A percentile compares a stretch with the other conserved stretches of the same genome.
These are phyloP conservation scores for Malthinus flaveolus DNA, from an alignment of 2,888 invertebrate species.

Conservation along the genomic window DNA sequence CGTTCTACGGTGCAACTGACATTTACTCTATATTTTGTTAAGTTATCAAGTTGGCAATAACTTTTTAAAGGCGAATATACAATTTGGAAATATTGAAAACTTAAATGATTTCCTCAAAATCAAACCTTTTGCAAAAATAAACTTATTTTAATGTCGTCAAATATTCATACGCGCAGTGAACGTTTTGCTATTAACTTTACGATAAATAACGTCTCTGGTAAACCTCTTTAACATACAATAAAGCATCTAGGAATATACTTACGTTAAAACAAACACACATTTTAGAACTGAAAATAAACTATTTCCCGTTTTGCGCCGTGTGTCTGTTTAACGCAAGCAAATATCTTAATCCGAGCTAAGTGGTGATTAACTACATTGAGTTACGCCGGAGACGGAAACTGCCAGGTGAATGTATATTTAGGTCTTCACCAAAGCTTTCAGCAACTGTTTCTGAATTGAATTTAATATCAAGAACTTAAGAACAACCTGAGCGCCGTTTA, in stretches of 20 bases:
- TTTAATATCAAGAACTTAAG: slow-evolving; percentile 17
- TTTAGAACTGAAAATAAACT: slow-evolving; percentile 19
- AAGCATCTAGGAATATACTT: slow-evolving; percentile 3
- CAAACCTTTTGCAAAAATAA: no score
- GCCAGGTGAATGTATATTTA: slow-evolving; percentile 30
- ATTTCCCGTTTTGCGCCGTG: slow-evolving; percentile 20
- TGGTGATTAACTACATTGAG: slow-evolving; percentile 29
- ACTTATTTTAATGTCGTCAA: no score
- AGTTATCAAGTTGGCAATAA: no score
- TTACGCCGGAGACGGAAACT: slow-evolving; percentile 26
- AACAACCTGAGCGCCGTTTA: slow-evolving; percentile 19
- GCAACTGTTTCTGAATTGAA: slow-evolving; percentile 13
- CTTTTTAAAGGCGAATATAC: no score
- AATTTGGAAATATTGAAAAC: no score
- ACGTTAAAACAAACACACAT: slow-evolving; percentile 13
- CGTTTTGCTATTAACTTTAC: no score
- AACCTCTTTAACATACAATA: neutral
- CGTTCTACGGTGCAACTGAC: no score
- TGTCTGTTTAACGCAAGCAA: slow-evolving; percentile 25
- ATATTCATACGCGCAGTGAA: no score
- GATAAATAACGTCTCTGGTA: no score
- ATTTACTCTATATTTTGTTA: no score
- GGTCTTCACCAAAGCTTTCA: slow-evolving; percentile 18
- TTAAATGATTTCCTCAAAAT: no score
- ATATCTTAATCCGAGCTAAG: slow-evolving; percentile 30